phyloP scores from a whole-genome alignment of 2,888 invertebrate species.

The Pyrrhia umbra region DNA sequence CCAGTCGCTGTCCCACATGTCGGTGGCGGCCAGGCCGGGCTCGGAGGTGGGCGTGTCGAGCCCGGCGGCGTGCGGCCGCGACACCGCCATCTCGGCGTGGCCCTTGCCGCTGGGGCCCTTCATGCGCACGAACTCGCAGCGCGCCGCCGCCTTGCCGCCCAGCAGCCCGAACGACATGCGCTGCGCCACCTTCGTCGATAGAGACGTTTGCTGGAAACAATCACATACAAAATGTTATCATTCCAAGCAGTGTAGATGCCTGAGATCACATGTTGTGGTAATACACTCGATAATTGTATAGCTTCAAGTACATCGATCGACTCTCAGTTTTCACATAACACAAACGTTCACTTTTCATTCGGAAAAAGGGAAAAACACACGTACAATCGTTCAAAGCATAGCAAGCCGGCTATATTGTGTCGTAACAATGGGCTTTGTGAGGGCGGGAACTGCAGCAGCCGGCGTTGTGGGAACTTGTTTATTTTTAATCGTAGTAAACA shows the following conservation, averaged over 20 bases:
- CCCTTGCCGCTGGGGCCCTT: conserved; percentile 98
- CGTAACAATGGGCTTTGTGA: conserved; percentile 33
- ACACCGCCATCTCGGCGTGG: conserved; percentile 99
- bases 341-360: conserved; percentile 34
- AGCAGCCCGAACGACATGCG: conserved; percentile 98
- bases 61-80: conserved; percentile 97
- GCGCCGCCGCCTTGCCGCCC: conserved; percentile 93
- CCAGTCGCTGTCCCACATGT: conserved; percentile 97
- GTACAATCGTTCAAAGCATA: background rate
- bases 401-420: background rate
- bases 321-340: conserved; percentile 25
- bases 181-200: conserved; percentile 98
- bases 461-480: conserved; percentile 38
- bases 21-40: conserved; percentile 95
- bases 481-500: conserved; percentile 40
- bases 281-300: background rate
- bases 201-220: conserved; percentile 94
- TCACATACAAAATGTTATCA: background rate
- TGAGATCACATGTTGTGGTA: no score
- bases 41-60: conserved; percentile 98
- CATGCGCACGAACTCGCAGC: conserved; percentile 99
- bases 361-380: conserved; percentile 22
- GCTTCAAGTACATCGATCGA: conserved; percentile 9
- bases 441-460: conserved; percentile 10
- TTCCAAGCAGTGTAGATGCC: no score